Percentiles rank a stretch among this genome's conserved stretches.
Evolutionary conservation across 2,113 vertebrate genomes (phyloP).

Genomic region (Candoia aspera): DNA sequence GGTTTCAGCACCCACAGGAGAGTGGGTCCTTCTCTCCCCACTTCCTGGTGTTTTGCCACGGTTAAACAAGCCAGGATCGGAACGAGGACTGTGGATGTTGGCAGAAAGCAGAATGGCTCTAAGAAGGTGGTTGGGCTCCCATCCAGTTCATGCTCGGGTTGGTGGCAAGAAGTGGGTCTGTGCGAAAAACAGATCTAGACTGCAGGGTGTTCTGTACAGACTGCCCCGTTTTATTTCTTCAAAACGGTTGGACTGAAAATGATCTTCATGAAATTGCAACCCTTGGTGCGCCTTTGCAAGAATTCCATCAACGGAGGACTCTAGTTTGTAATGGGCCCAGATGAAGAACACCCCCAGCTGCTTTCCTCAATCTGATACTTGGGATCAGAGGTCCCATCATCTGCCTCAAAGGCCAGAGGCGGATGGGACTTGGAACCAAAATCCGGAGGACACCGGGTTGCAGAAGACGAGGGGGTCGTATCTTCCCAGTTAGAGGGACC

Average conservation of each 20-base stretch:
- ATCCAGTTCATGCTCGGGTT: neutral
- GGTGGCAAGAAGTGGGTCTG: neutral
- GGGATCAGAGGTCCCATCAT: neutral
- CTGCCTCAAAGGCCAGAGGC: neutral
- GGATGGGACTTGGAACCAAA: neutral
- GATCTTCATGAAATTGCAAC: neutral
- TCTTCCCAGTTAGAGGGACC: neutral
- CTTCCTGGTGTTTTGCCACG: neutral
- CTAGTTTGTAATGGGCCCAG: too few relatives aligned
- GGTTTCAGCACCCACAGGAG: neutral
- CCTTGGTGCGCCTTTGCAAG: too few relatives aligned
- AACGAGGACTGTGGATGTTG: neutral
- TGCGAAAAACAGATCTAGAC: neutral
- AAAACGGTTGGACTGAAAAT: neutral
- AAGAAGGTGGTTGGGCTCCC: too few relatives aligned
- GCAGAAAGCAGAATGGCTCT: neutral
- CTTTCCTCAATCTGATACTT: too few relatives aligned
- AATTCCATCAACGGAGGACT: neutral
- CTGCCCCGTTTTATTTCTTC: neutral
- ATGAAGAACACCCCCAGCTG: neutral
- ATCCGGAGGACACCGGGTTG: neutral
- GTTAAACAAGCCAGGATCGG: neutral
- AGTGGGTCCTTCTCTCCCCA: neutral
- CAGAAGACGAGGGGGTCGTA: too few relatives aligned
- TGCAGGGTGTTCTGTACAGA: neutral